Evolutionary conservation across 1,140 invertebrate species (phyloP), one percentile per base, ranked within the genome.

Genomic region (Chironomus striatipennis): DNA sequence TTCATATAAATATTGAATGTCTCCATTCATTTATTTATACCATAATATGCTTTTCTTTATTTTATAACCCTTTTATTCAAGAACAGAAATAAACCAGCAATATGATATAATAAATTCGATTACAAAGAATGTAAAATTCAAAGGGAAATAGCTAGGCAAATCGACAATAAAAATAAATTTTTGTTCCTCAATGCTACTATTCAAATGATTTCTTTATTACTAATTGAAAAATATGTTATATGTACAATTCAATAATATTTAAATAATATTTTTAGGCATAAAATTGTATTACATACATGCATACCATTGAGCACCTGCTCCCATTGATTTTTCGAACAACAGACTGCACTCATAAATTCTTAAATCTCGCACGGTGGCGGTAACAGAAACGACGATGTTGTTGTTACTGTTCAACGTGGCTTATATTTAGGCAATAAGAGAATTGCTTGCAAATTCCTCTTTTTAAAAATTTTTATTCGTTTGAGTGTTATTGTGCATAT

Each of bases 201-300:
- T 57, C 47, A 57, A 57, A 57, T 57, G 47, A 57, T 57, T 57
- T 57, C 47, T 57, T 57, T 57, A 57, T 57, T 57, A 15, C 47
- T 57, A 57, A 57, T 57, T 57, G 47, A 57, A 57, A 47, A 57
- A 57, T 57, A 57, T 57, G 47, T 15, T 57, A n/a, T 57, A 57
- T 57, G 47, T n/a, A 15, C 12, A n/a, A 57, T 57, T 57, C 47
- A 57, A 57, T 57, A 57, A 57, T n/a, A 57, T 57, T 5, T 12
- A n/a, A 57, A 57, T n/a, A 57, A 57, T 57, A 57, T n/a, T n/a
- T 57, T 57, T 57, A 57, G 47, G 47, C 47, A 57, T n/a, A 57
- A 57, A 57, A 57, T 57, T n/a, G 47, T n/a, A 57, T 57, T 57
- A 57, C 12, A 57, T n/a, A n/a, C 12, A n/a, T n/a, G 12, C n/a